A percentile compares a stretch with the other conserved stretches of the same genome.
These are phyloP conservation scores for Cacoxenus indagator DNA, from an alignment of 2,888 invertebrate species.

Conservation along the genomic window DNA sequence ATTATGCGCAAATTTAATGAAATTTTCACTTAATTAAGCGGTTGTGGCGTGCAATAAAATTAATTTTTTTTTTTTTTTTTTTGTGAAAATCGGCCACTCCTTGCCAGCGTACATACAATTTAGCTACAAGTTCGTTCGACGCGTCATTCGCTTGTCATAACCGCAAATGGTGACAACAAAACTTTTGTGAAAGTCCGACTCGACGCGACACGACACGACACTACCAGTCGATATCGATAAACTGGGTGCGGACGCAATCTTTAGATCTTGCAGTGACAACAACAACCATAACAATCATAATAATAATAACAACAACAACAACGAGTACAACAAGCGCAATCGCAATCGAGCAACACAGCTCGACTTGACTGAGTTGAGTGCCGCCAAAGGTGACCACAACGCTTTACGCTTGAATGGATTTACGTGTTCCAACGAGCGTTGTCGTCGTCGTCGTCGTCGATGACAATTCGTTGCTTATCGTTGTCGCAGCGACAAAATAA, in stretches of 20 bases:
- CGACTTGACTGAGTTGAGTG: background rate
- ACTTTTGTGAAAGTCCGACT: slow-evolving; percentile 20
- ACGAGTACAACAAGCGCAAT: no score
- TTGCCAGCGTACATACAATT: no score
- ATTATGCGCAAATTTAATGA: background rate
- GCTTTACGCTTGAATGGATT: slow-evolving; percentile 52
- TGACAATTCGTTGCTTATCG: background rate
- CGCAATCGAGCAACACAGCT: no score
- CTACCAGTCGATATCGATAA: background rate
- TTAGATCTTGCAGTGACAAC: slow-evolving; percentile 9
- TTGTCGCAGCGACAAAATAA: slow-evolving; percentile 15
- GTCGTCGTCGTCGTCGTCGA: background rate
- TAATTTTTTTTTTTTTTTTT: no score
- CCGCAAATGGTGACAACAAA: slow-evolving; percentile 10
- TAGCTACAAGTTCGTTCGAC: background rate
- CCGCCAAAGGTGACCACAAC: slow-evolving; percentile 34
- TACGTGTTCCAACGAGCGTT: slow-evolving; percentile 36
- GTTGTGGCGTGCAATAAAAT: background rate
- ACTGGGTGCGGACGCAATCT: slow-evolving; percentile 23
- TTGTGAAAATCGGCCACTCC: no score
- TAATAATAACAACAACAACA: background rate
- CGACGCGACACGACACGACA: no score
- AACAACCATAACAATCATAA: background rate
- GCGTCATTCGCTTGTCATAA: background rate
- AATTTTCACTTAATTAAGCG: background rate